A percentile compares a stretch with the other conserved stretches of the same genome.
Evolutionary conservation across 2,113 vertebrate species (phyloP).

Genomic region (Ageneiosus marmoratus): DNA sequence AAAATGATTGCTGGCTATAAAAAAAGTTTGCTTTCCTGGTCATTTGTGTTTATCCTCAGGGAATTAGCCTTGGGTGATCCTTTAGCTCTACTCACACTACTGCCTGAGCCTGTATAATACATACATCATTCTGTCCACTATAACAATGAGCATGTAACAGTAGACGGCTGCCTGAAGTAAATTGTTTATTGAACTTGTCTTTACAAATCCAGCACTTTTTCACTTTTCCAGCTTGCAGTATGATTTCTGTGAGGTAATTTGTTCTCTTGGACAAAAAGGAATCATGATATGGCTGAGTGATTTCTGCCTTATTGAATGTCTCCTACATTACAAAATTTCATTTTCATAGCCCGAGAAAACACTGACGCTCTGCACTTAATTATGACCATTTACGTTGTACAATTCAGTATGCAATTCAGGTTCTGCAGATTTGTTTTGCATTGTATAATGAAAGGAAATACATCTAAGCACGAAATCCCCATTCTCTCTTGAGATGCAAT

Average conservation of each 20-base stretch:
- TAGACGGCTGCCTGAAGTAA: background rate
- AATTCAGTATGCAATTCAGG: conserved; percentile 17
- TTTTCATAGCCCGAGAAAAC: background rate
- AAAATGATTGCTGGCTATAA: background rate
- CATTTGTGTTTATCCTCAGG: background rate
- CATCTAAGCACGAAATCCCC: background rate
- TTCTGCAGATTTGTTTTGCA: conserved; percentile 7
- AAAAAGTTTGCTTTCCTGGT: background rate
- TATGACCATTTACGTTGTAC: background rate
- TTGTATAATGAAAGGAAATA: conserved; percentile 16
- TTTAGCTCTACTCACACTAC: background rate
- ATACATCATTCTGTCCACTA: background rate
- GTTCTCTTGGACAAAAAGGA: background rate
- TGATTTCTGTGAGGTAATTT: conserved; percentile 5
- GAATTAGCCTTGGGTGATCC: background rate
- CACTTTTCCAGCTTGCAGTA: background rate
- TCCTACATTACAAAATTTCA: background rate
- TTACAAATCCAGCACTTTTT: background rate
- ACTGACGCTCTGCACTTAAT: background rate
- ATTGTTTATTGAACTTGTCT: background rate
- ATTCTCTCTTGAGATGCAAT: conserved; percentile 17
- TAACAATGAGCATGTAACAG: background rate
- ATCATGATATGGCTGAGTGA: background rate
- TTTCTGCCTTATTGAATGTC: conserved; percentile 6
- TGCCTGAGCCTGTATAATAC: background rate